Conservation (phyloP, 2,888 invertebrate species). For the Trissolcus brochymenae region DNA sequence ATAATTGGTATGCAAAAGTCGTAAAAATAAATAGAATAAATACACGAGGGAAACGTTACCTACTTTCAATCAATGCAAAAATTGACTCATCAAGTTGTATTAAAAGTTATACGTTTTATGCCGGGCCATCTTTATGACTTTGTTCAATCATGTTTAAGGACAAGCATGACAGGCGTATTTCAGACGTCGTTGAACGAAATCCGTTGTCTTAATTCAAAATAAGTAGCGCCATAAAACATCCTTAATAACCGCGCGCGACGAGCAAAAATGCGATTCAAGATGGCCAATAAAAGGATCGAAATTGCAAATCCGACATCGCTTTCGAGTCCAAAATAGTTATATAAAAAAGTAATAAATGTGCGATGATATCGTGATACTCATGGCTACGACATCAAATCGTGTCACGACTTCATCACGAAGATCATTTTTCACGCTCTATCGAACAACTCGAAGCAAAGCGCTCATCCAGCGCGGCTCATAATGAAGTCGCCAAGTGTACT, state of each 20-base stretch:
- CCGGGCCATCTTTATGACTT: conserved; percentile 17
- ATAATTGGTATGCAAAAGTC: conserved; percentile 54
- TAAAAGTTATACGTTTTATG: conserved; percentile 17
- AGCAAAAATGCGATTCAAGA: too few species aligned
- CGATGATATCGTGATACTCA: too few species aligned
- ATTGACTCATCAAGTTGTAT: conserved; percentile 33
- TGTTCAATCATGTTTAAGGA: conserved; percentile 10
- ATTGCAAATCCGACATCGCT: too few species aligned
- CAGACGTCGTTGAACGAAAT: neutral
- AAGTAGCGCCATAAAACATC: too few species aligned
- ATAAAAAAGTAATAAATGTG: too few species aligned
- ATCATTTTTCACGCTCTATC: too few species aligned
- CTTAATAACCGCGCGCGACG: too few species aligned
- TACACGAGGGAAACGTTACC: conserved; percentile 41
- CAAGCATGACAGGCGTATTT: neutral
- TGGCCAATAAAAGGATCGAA: too few species aligned
- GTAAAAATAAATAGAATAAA: conserved; percentile 55
- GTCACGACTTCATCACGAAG: too few species aligned
- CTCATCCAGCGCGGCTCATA: neutral
- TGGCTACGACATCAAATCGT: too few species aligned
- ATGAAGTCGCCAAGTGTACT: conserved; percentile 47
- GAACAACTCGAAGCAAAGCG: too few species aligned
- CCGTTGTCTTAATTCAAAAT: neutral
- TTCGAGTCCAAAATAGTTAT: too few species aligned
- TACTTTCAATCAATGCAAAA: conserved; percentile 42